Base-by-base conservation (phyloP, 2,888 invertebrate genomes). In the Apodemia hepburni region DNA sequence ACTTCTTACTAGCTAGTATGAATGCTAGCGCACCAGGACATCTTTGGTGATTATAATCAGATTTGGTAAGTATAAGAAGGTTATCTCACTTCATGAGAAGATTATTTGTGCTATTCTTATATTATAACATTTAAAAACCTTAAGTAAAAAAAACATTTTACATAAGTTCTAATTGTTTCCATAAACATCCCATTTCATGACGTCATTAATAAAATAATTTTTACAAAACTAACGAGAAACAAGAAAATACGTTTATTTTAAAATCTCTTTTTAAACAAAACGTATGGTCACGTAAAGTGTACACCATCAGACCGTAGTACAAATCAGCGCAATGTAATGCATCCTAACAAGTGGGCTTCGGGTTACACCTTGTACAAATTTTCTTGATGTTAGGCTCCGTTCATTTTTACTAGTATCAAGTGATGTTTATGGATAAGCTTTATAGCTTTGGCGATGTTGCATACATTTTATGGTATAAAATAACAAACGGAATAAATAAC, bases 281-380 rank as follows among this genome's bases (percentile, higher is more conserved):
- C 2, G 1, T 18, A 15, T 54, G 54, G 54, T 54, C 54, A 22
- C 27, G 15, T 54, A 15, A 54, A 54, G 18, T 61, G 35, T 33
- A 61, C 18, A 58, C 66, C 63, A 66, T 59, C 65, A 63, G 61
- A 71, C 22, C 22, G 54, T 54, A 54, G 65, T 71, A 77, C 74
- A 77, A 74, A 76, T 73, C 72, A 76, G 78, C 74, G 74, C 74
- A 75, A 75, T 79, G 74, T 73, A 74, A 72, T 72, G 75, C 74
- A 77, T 69, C 70, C 73, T 71, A 74, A 69, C 75, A 74, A 81
- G 78, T 77, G 71, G 75, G 71, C 72, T 73, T 75, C 73, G 76
- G 75, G 75, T 79, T 74, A 73, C 77, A 58, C 27, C 22, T 15
- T 54, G 54, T 27, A 54, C 54, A 54, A 54, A 54, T 54, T 51